Base-by-base conservation (phyloP, 2,113 vertebrate species). In the Pithys albifrons region DNA sequence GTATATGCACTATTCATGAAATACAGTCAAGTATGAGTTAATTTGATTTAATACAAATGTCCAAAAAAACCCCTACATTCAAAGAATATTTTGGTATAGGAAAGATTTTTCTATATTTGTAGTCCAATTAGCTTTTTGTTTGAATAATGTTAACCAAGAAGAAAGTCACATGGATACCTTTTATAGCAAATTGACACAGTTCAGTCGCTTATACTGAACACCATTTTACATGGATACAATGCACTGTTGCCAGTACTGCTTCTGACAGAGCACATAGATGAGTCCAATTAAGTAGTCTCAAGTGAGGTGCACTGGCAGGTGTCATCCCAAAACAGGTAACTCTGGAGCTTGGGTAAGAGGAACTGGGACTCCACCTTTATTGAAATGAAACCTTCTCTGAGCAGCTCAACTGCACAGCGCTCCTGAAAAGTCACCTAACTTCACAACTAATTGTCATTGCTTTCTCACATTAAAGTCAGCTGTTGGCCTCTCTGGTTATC, bases 161-260 rank as follows among this genome's bases (percentile, higher is more conserved):
- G 19, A 10, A 82, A 83, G 18, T 41, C 28, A 20, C 7, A 59
- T 9, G 2, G 2, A 61, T 10, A 37, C 5, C 6, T 52, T 91
- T 48, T 31, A 24, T 2, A 83, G 20, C 16, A 93, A 93, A 61
- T 2, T 27, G 2, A 28, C 37, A 49, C 0, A 69, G 20, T 23
- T 76, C 76, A 84, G 29, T 23, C 51, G 14, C 14, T 52, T 59
- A 5, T 1, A 37, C 2, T 10, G 17, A 82, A 39, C 5, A 22
- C 28, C 11, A 5, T 25, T 49, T n/a, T 0, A 1, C 9, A 57
- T 1, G 3, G 20, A 45, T 25, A 66, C 29, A 35, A n/a, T 0
- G 2, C 33, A 71, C 22, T 14, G 11, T 31, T 51, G 27, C 13
- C 35, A 46, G 25, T n/a, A 70, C 1, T 19, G 9, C 16, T 90